Conservation (phyloP, 1,140 invertebrate genomes). For the Metopolophium dirhodum region DNA sequence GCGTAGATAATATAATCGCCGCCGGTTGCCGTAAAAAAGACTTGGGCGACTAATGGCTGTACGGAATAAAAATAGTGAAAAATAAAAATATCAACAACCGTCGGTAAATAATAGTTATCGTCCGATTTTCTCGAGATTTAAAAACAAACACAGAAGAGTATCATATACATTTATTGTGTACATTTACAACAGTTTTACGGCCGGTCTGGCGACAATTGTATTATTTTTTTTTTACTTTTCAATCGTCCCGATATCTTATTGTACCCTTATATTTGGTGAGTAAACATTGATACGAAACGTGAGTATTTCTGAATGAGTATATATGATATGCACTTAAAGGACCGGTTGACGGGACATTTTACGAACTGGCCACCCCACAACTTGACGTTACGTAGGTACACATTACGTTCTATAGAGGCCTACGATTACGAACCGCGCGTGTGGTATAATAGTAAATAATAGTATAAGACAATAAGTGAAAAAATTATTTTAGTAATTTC, state of each 20-base stretch:
- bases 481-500: not conserved
- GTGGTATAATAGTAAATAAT: not conserved
- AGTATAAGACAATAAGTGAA: not conserved
- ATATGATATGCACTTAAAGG: constrained; percentile 32
- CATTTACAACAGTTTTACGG: constrained; percentile 18
- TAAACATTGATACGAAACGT: constrained; percentile 34
- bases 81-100: constrained; percentile 5
- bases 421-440: not conserved
- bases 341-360: not conserved
- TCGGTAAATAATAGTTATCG: not conserved
- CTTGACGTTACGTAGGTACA: not conserved
- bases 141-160: not conserved
- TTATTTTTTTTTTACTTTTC: not conserved
- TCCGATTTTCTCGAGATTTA: constrained; percentile 33
- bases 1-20: not conserved
- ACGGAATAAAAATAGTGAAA: not conserved
- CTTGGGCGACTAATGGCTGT: not conserved
- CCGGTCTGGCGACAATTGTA: not conserved
- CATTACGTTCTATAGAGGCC: not conserved
- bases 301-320: not conserved
- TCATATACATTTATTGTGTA: not conserved
- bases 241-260: not conserved
- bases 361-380: not conserved
- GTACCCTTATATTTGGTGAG: not conserved
- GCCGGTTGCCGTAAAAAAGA: not conserved